phyloP scores from a whole-genome alignment of 2,888 invertebrate species.

The Conops quadrifasciatus region DNA sequence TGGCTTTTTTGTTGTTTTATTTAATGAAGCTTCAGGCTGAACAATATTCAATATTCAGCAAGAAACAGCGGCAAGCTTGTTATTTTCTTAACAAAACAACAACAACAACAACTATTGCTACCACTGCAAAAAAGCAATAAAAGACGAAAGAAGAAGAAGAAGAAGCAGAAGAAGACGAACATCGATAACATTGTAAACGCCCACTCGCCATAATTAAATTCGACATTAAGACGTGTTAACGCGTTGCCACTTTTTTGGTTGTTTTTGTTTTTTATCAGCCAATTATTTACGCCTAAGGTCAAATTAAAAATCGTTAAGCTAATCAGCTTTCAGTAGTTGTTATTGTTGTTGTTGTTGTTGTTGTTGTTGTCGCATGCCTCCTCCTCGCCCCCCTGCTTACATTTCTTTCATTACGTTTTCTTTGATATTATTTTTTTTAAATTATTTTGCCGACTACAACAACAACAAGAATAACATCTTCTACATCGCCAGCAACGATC shows the following conservation, averaged over 20 bases:
- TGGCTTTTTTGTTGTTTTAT: too few relatives aligned
- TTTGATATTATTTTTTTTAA: not conserved
- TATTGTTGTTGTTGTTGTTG: not conserved
- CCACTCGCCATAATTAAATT: slow-evolving; percentile 14
- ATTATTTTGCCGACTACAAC: not conserved
- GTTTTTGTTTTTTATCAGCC: not conserved
- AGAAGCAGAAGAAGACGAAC: slow-evolving; percentile 4
- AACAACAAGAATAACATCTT: slow-evolving; percentile 1
- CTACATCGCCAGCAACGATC: not conserved
- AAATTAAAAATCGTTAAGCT: not conserved
- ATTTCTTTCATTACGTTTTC: not conserved
- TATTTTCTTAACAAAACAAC: too few relatives aligned
- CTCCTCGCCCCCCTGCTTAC: not conserved
- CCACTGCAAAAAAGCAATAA: too few relatives aligned
- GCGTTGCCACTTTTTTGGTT: not conserved
- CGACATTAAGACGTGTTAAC: slow-evolving; percentile 24
- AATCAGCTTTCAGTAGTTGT: not conserved
- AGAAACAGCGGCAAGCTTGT: too few relatives aligned
- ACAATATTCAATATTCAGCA: too few relatives aligned
- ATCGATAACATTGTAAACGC: slow-evolving; percentile 4
- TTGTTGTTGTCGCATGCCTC: not conserved
- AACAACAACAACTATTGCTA: not conserved
- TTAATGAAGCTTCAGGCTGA: too few relatives aligned
- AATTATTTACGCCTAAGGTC: slow-evolving; percentile 8
- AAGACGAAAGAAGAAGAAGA: not conserved